Base-by-base conservation (phyloP, 1,140 invertebrate genomes). In the Musca vetustissima region DNA sequence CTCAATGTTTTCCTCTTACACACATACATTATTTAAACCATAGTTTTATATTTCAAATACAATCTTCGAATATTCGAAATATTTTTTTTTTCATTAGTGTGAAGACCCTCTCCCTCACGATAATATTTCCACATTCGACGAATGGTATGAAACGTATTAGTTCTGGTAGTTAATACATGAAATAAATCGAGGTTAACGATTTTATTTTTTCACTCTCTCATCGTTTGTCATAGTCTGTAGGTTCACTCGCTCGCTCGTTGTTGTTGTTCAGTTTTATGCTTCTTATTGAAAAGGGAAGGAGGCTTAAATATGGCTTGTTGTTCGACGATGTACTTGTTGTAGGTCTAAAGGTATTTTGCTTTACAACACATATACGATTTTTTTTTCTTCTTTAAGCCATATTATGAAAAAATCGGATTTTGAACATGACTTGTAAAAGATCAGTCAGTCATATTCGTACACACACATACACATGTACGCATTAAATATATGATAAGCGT, bases 141-240 rank as follows among this genome's bases (percentile, higher is more conserved):
- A 1, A 43, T 43, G 36, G 36, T 9, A 43, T 43, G 36, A 43
- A 43, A 43, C 49, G n/a, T 50, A 19, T 50, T 50, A 50, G 49
- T 50, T 50, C 49, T 50, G 49, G n/a, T 50, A 50, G 49, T 50
- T 50, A 50, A 50, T 50, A 50, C 49, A 50, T 50, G 19, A 50
- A 50, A 50, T 50, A 50, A 50, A 50, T 50, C 49, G 49, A 50
- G 49, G 49, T 50, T 50, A 50, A 50, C 49, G 49, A 50, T 50
- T 50, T 50, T 50, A 50, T 21, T 50, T 50, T 50, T 50, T 21
- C 17, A 3, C 17, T 50, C 19, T 21, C 49, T 43, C 11, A 11
- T 43, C 36, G 36, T 43, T 43, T 13, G 36, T 43, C 11, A 11
- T 43, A 43, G 36, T 43, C 36, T 43, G 36, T 43, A 43, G 36